These are phyloP conservation scores for Corella eumyota DNA, from an alignment of 23 tunicate species.

Conservation along the genomic window DNA sequence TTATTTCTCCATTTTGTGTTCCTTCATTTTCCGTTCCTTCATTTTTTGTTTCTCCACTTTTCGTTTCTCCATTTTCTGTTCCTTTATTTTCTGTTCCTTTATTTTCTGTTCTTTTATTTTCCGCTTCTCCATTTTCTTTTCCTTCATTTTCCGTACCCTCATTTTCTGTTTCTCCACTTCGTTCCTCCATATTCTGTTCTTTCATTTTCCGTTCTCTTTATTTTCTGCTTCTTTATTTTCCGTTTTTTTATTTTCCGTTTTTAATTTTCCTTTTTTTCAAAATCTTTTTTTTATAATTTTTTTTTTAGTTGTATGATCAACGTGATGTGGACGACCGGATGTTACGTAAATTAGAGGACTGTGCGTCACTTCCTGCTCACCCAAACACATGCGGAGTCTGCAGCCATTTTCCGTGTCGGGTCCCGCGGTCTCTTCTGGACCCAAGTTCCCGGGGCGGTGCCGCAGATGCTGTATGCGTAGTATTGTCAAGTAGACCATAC, in stretches of 20 bases:
- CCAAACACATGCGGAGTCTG: constrained; percentile 90
- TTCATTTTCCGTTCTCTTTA: background rate
- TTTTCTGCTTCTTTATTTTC: background rate
- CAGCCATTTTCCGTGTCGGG: constrained; percentile 79
- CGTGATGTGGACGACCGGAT: constrained; percentile 36
- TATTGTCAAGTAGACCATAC: constrained; percentile 44
- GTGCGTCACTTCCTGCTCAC: constrained; percentile 69
- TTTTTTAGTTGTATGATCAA: constrained; percentile 45
- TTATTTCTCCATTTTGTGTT: too few species aligned
- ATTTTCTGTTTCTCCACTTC: background rate
- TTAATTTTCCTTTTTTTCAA: background rate
- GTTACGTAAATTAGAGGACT: constrained; percentile 53
- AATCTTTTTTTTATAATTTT: background rate
- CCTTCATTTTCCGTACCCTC: too few species aligned
- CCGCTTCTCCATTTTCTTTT: too few species aligned
- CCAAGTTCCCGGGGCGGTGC: constrained; percentile 63
- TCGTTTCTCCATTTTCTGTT: background rate
- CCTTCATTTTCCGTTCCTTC: too few species aligned
- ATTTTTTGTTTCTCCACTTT: background rate
- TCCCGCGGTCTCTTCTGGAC: constrained; percentile 71
- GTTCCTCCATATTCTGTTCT: background rate
- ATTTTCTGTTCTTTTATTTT: background rate
- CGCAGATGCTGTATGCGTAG: constrained; percentile 81
- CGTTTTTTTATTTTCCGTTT: background rate
- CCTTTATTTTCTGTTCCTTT: background rate